Evolutionary conservation across 2,113 vertebrate species (phyloP).

Genomic region (Pampusana beccarii): DNA sequence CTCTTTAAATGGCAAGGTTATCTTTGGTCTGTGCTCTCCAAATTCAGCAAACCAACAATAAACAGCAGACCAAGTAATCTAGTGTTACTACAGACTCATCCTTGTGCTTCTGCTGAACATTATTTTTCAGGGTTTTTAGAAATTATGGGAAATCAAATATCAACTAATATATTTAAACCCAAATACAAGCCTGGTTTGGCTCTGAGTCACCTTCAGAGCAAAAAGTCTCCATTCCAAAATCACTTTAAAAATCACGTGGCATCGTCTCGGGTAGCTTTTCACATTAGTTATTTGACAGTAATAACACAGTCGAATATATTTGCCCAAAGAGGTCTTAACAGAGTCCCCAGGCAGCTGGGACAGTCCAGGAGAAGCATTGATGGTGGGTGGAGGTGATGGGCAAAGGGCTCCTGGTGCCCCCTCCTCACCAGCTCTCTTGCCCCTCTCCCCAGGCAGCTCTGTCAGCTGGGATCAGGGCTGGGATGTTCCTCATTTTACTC

Average conservation of each 20-base stretch:
- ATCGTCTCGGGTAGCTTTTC: accelerated
- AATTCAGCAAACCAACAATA: neutral
- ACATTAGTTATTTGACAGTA: accelerated
- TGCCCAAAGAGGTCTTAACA: neutral
- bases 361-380: neutral
- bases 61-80: neutral
- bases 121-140: neutral
- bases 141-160: neutral
- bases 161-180: neutral
- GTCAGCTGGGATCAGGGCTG: neutral
- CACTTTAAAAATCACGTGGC: accelerated
- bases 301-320: accelerated
- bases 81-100: neutral
- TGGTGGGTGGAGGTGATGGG: accelerated
- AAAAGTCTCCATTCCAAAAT: neutral
- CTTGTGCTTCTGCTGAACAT: neutral
- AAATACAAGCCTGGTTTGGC: neutral
- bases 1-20: too few species aligned
- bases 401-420: neutral
- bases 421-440: neutral
- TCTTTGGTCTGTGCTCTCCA: neutral
- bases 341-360: neutral
- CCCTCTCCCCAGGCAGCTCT: neutral
- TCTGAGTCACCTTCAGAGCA: neutral
- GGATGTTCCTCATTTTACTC: neutral